Evolutionary conservation across 2,888 invertebrate genomes (phyloP).

Genomic region (Polydrusus pterygomalis): DNA sequence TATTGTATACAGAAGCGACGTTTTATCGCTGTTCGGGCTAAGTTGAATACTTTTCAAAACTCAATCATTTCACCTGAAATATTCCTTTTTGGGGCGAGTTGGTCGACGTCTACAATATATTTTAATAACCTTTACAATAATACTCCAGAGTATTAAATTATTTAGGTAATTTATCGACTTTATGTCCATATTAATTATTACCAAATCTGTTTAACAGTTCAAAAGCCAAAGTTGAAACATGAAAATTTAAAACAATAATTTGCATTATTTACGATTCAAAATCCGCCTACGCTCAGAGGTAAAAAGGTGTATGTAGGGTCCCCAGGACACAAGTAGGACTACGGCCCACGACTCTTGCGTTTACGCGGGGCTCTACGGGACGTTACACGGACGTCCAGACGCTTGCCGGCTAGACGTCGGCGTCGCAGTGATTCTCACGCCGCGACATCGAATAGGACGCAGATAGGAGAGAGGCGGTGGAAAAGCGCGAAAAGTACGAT

Average conservation of each 20-base stretch:
- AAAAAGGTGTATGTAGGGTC: neutral
- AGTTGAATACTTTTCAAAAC: no score
- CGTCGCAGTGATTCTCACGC: constrained; percentile 21
- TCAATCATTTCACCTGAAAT: no score
- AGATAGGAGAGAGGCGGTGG: neutral
- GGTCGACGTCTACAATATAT: no score
- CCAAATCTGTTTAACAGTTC: neutral
- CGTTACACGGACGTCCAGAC: constrained; percentile 14
- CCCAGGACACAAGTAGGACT: constrained; percentile 9
- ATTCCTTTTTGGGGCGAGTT: no score
- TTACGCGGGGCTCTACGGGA: constrained; percentile 7
- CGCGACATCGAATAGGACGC: constrained; percentile 18
- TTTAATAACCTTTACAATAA: no score
- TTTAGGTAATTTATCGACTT: neutral
- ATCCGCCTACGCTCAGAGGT: neutral
- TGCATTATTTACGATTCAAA: neutral
- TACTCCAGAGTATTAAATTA: neutral
- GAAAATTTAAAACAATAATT: neutral
- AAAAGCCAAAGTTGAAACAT: neutral
- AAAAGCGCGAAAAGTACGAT: constrained; percentile 9
- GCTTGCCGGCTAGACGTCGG: constrained; percentile 22
- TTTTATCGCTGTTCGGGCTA: no score
- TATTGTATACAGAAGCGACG: no score
- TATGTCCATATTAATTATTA: neutral
- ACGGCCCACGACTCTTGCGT: constrained; percentile 18